Conservation (phyloP, 2,113 vertebrate species). For the Hippolais icterina region DNA sequence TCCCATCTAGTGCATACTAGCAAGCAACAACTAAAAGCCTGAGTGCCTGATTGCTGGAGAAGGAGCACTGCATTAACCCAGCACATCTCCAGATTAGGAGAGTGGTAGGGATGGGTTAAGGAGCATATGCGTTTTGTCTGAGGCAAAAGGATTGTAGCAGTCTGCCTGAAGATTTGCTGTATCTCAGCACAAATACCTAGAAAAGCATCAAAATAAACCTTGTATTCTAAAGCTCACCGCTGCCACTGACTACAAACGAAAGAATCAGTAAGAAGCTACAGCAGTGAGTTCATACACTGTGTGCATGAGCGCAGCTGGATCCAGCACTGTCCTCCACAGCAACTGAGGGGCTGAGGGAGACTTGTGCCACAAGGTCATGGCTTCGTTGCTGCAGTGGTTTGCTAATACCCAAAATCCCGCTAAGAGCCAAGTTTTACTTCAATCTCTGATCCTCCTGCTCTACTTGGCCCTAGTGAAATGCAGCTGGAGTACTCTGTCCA, state of each 20-base stretch:
- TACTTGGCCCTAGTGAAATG: neutral
- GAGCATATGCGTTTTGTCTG: fast-evolving
- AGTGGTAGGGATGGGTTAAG: neutral
- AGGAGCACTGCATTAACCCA: neutral
- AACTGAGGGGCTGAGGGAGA: neutral
- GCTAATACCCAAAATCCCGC: fast-evolving
- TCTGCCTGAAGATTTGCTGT: neutral
- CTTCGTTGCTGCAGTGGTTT: neutral
- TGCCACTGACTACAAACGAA: fast-evolving
- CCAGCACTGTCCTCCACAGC: fast-evolving
- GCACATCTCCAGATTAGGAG: fast-evolving
- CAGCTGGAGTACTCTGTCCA: too few relatives aligned
- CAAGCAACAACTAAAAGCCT: neutral
- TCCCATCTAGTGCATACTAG: neutral
- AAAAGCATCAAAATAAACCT: neutral
- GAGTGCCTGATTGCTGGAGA: too few relatives aligned
- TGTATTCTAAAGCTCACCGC: too few relatives aligned
- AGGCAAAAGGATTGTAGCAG: neutral
- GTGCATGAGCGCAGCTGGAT: fast-evolving
- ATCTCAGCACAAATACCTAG: neutral
- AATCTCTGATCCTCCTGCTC: fast-evolving
- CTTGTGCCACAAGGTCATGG: fast-evolving
- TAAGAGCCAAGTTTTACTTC: neutral
- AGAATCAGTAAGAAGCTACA: too few relatives aligned
- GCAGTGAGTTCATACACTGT: fast-evolving